Conservation (phyloP, 2,113 vertebrate genomes). For the Felis catus region DNA sequence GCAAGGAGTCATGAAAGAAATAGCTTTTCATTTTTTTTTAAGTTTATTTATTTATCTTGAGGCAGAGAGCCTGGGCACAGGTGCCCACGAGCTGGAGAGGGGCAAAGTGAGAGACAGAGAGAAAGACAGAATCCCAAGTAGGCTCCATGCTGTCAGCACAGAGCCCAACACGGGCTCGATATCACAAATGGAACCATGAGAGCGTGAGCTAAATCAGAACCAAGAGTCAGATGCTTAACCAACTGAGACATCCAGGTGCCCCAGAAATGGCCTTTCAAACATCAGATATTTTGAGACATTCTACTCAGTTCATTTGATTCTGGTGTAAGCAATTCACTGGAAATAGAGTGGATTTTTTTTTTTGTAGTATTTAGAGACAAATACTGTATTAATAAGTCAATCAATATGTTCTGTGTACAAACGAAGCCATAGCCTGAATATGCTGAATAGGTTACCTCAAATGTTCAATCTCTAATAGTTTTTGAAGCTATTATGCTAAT, state of each 20-base stretch:
- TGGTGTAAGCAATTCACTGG: neutral
- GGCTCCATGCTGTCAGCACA: too few species aligned
- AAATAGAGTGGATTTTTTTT: neutral
- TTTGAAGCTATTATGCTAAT: neutral
- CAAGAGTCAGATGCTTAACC: too few species aligned
- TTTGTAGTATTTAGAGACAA: neutral
- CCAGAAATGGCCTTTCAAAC: neutral
- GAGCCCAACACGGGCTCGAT: too few species aligned
- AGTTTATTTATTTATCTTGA: too few species aligned
- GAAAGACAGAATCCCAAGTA: too few species aligned
- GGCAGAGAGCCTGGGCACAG: too few species aligned
- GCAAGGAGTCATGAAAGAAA: neutral
- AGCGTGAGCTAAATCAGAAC: too few species aligned
- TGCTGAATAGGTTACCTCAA: neutral
- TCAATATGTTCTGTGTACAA: neutral
- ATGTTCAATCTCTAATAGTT: neutral
- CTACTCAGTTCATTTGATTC: neutral
- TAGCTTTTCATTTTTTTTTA: neutral
- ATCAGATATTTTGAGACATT: neutral
- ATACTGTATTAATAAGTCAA: neutral
- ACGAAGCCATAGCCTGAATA: neutral
- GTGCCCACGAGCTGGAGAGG: too few species aligned
- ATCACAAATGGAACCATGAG: too few species aligned
- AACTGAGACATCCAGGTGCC: too few species aligned
- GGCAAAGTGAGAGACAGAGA: too few species aligned